phyloP scores from a whole-genome alignment of 2,888 invertebrate genomes.

The Mellilla xanthometata region DNA sequence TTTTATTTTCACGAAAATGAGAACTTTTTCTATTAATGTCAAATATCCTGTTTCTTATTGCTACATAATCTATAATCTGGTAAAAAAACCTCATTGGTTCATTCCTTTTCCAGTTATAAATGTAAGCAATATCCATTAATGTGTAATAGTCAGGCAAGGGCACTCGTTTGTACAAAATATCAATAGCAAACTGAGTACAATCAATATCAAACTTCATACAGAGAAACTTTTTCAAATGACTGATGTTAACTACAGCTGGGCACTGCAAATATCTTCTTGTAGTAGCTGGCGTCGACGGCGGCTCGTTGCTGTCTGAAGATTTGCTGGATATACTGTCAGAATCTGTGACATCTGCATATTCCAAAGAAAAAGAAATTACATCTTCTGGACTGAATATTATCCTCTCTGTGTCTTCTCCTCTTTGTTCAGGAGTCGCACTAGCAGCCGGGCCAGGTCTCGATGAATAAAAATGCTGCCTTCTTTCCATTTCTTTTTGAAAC shows the following conservation, averaged over 20 bases:
- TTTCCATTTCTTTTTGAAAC: conserved; percentile 95
- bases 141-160: conserved; percentile 94
- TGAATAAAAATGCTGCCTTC: conserved; percentile 92
- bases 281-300: conserved; percentile 61
- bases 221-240: conserved; percentile 94
- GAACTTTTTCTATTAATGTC: conserved; percentile 69
- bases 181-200: conserved; percentile 85
- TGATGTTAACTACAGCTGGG: conserved; percentile 94
- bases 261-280: conserved; percentile 91
- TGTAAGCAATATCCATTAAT: conserved; percentile 97
- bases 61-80: conserved; percentile 85
- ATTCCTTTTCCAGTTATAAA: conserved; percentile 96
- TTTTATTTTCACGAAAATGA: conserved; percentile 62
- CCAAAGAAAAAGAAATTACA: conserved; percentile 94
- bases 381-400: conserved; percentile 95
- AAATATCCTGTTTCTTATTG: conserved; percentile 81
- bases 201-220: conserved; percentile 93
- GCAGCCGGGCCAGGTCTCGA: conserved; percentile 87
- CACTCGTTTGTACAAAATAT: conserved; percentile 93
- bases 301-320: conserved; percentile 75
- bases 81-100: conserved; percentile 91
- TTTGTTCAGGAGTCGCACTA: conserved; percentile 89
- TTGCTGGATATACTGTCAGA: conserved; percentile 78
- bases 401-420: conserved; percentile 92
- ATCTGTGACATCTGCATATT: conserved; percentile 85